phyloP scores from a whole-genome alignment of 2,888 invertebrate genomes.

The Labia minor region DNA sequence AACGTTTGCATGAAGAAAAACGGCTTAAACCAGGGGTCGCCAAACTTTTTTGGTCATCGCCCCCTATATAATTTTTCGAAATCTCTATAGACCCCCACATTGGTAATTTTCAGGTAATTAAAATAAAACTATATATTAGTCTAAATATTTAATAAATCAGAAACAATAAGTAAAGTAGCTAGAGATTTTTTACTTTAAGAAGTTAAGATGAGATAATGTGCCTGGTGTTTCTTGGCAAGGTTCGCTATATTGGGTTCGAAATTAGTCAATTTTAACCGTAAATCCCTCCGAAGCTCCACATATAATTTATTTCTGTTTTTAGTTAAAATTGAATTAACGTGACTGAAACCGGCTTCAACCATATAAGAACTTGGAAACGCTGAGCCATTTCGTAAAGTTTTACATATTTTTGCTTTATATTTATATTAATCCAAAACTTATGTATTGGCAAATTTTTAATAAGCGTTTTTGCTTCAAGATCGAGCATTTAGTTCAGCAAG shows the following conservation, averaged over 20 bases:
- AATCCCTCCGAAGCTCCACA: neutral
- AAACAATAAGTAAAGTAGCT: too few species aligned
- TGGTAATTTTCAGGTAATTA: too few species aligned
- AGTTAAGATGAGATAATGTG: too few species aligned
- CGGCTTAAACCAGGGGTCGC: too few species aligned
- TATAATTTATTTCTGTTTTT: neutral
- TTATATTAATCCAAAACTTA: conserved; percentile 49
- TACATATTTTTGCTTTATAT: conserved; percentile 24
- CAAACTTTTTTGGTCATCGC: too few species aligned
- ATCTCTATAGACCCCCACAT: too few species aligned
- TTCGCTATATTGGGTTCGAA: neutral
- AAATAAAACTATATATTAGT: too few species aligned
- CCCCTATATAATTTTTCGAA: too few species aligned
- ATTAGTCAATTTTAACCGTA: neutral
- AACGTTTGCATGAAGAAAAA: too few species aligned
- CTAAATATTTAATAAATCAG: too few species aligned
- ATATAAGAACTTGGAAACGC: neutral
- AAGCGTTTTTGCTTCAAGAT: neutral
- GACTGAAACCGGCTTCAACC: neutral
- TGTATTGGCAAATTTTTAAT: neutral
- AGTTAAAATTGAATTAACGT: conserved; percentile 3
- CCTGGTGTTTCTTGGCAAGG: neutral
- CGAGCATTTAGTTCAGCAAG: neutral
- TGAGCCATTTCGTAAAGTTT: neutral
- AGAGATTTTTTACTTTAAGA: neutral